Conservation (phyloP, 1,140 invertebrate genomes). For the Sesamia nonagrioides region DNA sequence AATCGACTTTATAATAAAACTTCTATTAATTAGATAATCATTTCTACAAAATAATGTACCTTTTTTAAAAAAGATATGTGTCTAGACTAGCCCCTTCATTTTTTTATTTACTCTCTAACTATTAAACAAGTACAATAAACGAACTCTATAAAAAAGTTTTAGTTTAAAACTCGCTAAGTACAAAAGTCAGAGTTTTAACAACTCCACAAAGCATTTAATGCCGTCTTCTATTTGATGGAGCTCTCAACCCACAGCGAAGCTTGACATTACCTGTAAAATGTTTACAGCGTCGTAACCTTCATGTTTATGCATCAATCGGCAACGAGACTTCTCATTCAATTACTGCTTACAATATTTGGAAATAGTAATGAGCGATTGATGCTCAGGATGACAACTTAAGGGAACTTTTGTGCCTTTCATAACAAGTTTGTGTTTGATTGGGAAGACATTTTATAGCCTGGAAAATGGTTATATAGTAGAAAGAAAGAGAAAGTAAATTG, state of each 20-base stretch:
- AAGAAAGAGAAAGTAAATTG: no score
- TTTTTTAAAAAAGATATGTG: no score
- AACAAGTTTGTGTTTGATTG: background rate
- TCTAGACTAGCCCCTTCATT: no score
- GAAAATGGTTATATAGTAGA: no score
- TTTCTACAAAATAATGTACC: no score
- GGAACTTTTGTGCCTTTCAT: background rate
- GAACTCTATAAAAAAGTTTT: background rate
- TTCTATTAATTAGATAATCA: no score
- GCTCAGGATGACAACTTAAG: background rate
- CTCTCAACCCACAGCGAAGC: background rate
- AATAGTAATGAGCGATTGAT: slow-evolving; percentile 13
- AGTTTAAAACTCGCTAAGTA: background rate
- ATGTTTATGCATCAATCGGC: slow-evolving; percentile 16
- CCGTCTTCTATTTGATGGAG: background rate
- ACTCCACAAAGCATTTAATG: slow-evolving; percentile 11
- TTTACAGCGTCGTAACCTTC: slow-evolving; percentile 20
- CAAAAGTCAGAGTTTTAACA: background rate
- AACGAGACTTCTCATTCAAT: slow-evolving; percentile 32
- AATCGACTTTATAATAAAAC: no score
- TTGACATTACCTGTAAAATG: slow-evolving; percentile 39
- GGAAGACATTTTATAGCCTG: no score
- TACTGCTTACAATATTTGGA: slow-evolving; percentile 15
- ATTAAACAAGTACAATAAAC: background rate
- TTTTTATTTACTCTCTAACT: background rate